Base-by-base conservation (phyloP, 2,888 invertebrate genomes). In the Melanargia galathea region DNA sequence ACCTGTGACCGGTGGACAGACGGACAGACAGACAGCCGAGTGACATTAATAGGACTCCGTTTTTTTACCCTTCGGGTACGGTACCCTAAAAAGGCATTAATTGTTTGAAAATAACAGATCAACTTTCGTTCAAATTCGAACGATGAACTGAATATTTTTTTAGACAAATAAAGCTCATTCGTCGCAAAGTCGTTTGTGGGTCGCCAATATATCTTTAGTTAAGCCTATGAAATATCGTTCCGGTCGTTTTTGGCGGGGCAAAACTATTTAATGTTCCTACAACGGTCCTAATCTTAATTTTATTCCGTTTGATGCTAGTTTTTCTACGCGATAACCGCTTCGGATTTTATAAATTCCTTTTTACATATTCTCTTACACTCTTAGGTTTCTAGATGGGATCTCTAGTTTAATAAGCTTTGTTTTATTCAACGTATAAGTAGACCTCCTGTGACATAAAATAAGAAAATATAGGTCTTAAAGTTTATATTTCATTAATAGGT, bases 261-360 rank as follows among this genome's bases (percentile, higher is more conserved):
- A 51, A 52, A 52, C 20, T 52, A 33, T 20, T 35, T 49, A 35
- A 52, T 35, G 52, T 16, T 51, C 51, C 18, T 51, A 33, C 30
- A 33, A 33, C 33, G 30, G 18, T 35, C 52, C 52, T 52, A 52
- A 52, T 52, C 52, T 52, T 33, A 52, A 52, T 52, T 52, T 52
- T 52, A 52, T 52, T 33, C 35, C 20, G 7, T 26, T 20, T 26
- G 49, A 30, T 30, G 49, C 16, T 49, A 49, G 49, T 52, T 52
- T 52, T 10, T 52, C 20, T 13, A 2, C 7, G 52, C 52, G 20
- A 52, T 52, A 52, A 52, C 35, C 11, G 13, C 10, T 58, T 52
- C 18, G 35, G 18, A 22, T 24, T 46, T 22, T 46, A 46, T 49
- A 26, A 2, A 24, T 24, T 24, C 22, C 10, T 48, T 24, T 48